These are phyloP conservation scores for Caenorhabditis macrosperma DNA, from an alignment of 2,888 invertebrate genomes.

Conservation along the genomic window DNA sequence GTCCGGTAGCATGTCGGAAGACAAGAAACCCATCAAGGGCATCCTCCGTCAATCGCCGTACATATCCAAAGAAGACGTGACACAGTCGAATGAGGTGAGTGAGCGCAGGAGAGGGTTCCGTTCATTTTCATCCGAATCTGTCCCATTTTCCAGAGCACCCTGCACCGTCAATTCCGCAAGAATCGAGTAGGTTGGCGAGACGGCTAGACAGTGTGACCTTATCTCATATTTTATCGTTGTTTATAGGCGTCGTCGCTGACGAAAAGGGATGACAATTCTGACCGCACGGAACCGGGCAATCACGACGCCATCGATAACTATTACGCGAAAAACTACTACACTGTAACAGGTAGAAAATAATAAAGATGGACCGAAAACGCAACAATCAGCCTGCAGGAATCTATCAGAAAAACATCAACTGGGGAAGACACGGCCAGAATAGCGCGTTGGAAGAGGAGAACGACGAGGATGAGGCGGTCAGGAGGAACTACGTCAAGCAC, in stretches of 20 bases:
- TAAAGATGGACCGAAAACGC: too few species aligned
- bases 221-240: background rate
- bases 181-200: slow-evolving; percentile 19
- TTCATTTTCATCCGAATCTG: background rate
- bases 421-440: slow-evolving; percentile 13
- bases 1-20: slow-evolving; percentile 46
- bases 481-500: slow-evolving; percentile 35
- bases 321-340: slow-evolving; percentile 60
- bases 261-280: slow-evolving; percentile 19
- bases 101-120: background rate
- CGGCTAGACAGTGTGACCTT: background rate
- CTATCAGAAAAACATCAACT: slow-evolving; percentile 45
- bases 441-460: slow-evolving; percentile 24
- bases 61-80: slow-evolving; percentile 50
- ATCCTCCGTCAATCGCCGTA: slow-evolving; percentile 49
- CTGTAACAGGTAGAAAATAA: slow-evolving; percentile 60
- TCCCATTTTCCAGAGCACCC: slow-evolving; percentile 30
- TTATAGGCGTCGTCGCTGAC: slow-evolving; percentile 32
- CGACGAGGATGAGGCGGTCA: slow-evolving; percentile 36
- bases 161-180: slow-evolving; percentile 31
- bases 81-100: slow-evolving; percentile 24
- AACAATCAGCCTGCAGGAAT: slow-evolving; percentile 40
- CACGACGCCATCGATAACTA: slow-evolving; percentile 57
- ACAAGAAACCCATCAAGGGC: slow-evolving; percentile 47
- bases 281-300: slow-evolving; percentile 54